Conservation (phyloP, 1,140 invertebrate genomes). For the Amyelois transitella region DNA sequence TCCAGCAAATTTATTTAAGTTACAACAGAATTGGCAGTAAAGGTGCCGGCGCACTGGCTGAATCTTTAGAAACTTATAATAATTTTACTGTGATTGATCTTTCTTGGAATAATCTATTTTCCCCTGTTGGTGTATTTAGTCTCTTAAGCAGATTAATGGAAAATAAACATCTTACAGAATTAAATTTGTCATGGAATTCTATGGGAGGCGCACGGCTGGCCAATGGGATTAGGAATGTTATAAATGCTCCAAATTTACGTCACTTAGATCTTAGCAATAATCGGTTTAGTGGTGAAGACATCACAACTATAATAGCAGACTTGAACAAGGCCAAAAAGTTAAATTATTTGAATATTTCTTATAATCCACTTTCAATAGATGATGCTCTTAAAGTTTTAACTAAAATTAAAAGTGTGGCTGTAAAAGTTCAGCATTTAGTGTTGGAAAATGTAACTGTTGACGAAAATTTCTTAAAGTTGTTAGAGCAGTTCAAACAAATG, state of each 20-base stretch:
- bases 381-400: conserved; percentile 45
- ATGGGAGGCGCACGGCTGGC: conserved; percentile 23
- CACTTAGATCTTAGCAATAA: conserved; percentile 40
- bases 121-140: conserved; percentile 21
- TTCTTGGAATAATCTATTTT: conserved; percentile 60
- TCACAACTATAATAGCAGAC: conserved; percentile 21
- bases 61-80: conserved; percentile 47
- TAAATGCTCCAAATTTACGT: conserved; percentile 23
- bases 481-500: conserved; percentile 24
- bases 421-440: conserved; percentile 39
- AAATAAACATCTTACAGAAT: conserved; percentile 27
- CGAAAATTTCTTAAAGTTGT: conserved; percentile 26
- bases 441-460: conserved; percentile 45
- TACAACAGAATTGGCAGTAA: conserved; percentile 50
- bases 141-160: conserved; percentile 22
- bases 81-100: conserved; percentile 55
- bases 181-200: conserved; percentile 42
- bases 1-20: conserved; percentile 49
- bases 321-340: conserved; percentile 47
- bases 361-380: conserved; percentile 55
- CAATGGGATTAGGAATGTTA: conserved; percentile 23
- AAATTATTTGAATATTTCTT: conserved; percentile 55
- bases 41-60: conserved; percentile 31
- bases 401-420: conserved; percentile 28
- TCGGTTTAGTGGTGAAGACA: conserved; percentile 26